Conservation (phyloP, 2,113 vertebrate species). For the Sigmodon hispidus region DNA sequence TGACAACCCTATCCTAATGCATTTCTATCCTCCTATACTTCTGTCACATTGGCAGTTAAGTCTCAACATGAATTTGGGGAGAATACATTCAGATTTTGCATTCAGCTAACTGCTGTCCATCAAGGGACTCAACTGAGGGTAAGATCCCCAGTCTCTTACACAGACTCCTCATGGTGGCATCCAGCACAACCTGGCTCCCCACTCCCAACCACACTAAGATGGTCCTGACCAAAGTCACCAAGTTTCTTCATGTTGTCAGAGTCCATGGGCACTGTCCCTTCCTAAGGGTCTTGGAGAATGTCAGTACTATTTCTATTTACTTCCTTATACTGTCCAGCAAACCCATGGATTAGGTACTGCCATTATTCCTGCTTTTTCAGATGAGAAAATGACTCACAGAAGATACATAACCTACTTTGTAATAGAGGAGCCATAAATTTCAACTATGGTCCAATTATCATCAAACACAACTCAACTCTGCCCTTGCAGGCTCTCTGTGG, state of each 20-base stretch:
- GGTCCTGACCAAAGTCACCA: not conserved
- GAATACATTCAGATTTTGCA: not conserved
- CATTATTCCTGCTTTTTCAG: not conserved
- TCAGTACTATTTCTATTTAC: not conserved
- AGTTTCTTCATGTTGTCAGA: not conserved
- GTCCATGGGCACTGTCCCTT: not conserved
- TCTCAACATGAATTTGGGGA: not conserved
- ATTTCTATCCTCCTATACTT: not conserved
- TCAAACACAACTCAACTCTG: not conserved
- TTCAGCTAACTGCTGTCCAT: not conserved
- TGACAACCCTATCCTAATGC: no score
- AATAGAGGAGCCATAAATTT: not conserved
- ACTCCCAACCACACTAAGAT: not conserved
- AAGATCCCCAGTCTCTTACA: rapidly evolving
- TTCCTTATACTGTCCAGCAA: not conserved
- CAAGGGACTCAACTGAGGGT: not conserved
- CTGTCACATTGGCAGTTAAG: not conserved
- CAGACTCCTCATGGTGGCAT: not conserved
- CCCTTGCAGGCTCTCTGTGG: not conserved
- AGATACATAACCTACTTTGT: not conserved
- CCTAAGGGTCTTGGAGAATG: not conserved
- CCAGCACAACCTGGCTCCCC: not conserved
- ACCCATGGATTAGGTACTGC: not conserved
- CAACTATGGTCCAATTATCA: not conserved
- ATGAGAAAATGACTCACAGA: not conserved